phyloP scores from a whole-genome alignment of 2,797 vertebrate species.

The Peromyscus attwateri region DNA sequence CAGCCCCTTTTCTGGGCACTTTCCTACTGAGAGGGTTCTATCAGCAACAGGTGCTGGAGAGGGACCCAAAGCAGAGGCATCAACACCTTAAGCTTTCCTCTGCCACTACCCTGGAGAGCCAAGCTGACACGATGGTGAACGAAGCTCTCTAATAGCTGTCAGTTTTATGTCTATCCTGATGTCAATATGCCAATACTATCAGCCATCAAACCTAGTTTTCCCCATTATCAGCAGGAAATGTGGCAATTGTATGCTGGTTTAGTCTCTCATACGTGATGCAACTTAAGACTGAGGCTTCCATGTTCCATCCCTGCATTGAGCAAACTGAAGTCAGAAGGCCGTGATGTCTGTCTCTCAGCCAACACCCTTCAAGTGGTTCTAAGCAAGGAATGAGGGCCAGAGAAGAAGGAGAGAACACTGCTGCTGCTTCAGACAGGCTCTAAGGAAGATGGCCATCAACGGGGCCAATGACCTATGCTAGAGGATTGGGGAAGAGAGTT shows the following conservation, averaged over 20 bases:
- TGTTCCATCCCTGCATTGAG: neutral
- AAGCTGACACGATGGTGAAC: constrained; percentile 33
- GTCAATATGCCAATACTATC: neutral
- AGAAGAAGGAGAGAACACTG: constrained; percentile 36
- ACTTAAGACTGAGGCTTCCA: neutral
- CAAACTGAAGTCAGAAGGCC: neutral
- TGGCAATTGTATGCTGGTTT: constrained; percentile 39
- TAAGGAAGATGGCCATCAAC: constrained; percentile 80
- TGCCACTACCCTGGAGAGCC: neutral
- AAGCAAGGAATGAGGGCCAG: constrained; percentile 56
- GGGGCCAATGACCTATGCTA: constrained; percentile 62
- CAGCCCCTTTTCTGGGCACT: neutral
- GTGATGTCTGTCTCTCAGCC: constrained; percentile 59
- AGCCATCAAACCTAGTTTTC: neutral
- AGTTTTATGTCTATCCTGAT: neutral
- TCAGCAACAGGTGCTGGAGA: neutral
- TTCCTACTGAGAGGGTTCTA: neutral
- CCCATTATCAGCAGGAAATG: neutral
- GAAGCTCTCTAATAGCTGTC: neutral
- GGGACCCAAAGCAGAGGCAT: neutral
- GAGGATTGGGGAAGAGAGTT: constrained; percentile 76
- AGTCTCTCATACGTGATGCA: neutral
- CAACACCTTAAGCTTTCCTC: neutral
- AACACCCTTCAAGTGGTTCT: constrained; percentile 7
- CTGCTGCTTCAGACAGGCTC: constrained; percentile 75